Conservation (phyloP, 2,888 invertebrate species). For the Melinaea menophilus region DNA sequence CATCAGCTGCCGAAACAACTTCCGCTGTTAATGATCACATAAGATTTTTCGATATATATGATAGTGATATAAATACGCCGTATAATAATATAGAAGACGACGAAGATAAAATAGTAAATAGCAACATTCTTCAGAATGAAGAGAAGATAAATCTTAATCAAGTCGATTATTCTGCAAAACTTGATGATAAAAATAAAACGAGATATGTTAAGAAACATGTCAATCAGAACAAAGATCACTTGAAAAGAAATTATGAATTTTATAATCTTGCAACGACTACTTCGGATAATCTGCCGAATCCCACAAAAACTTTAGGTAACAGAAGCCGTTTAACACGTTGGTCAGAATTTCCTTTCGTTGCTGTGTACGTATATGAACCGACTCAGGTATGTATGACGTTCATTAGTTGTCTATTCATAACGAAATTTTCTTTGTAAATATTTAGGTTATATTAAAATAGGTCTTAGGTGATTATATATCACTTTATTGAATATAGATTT, state of each 20-base stretch:
- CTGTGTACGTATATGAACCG: conserved; percentile 63
- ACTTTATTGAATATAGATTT: too few relatives aligned
- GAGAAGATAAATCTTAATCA: conserved; percentile 41
- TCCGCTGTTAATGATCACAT: conserved; percentile 51
- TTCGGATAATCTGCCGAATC: background rate
- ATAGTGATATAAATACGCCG: conserved; percentile 44
- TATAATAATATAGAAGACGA: conserved; percentile 5
- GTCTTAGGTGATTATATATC: too few relatives aligned
- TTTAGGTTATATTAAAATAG: too few relatives aligned
- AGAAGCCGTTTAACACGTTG: conserved; percentile 39
- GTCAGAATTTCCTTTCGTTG: conserved; percentile 57
- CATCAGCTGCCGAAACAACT: background rate
- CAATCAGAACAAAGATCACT: conserved; percentile 1
- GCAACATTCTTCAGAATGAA: conserved; percentile 9
- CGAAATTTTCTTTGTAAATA: too few relatives aligned
- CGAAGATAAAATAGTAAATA: background rate
- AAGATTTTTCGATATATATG: conserved; percentile 66
- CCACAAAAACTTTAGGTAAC: conserved; percentile 9
- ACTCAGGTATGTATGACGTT: conserved; percentile 46
- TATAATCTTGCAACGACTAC: background rate
- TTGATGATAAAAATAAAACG: conserved; percentile 37
- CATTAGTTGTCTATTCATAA: background rate
- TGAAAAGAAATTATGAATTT: background rate
- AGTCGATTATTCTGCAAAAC: conserved; percentile 37
- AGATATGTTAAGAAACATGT: conserved; percentile 49